Conservation (phyloP, 2,113 vertebrate genomes). For the Heterocephalus glaber region DNA sequence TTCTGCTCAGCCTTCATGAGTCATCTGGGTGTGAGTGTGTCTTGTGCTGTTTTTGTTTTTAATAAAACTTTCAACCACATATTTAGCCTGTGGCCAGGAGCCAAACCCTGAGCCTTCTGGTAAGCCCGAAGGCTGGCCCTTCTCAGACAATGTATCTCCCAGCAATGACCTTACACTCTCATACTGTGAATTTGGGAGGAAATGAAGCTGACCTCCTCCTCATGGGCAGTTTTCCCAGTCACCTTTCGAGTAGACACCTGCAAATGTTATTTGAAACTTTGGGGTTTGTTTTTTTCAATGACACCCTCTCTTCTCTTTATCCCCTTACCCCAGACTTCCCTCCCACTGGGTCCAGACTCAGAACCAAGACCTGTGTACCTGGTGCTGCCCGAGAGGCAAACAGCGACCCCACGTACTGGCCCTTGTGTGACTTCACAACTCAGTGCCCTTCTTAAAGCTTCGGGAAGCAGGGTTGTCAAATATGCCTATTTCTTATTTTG, state of each 20-base stretch:
- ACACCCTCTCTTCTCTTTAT: not conserved
- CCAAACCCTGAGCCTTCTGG: slow-evolving; percentile 71
- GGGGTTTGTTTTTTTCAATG: not conserved
- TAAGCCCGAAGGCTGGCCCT: slow-evolving; percentile 68
- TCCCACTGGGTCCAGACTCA: slow-evolving; percentile 70
- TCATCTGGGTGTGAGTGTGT: slow-evolving; percentile 34
- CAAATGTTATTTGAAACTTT: slow-evolving; percentile 63
- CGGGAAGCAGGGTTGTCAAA: slow-evolving; percentile 85
- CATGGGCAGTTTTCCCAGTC: slow-evolving; percentile 62
- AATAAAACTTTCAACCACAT: not conserved
- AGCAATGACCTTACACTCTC: slow-evolving; percentile 79
- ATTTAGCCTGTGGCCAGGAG: slow-evolving; percentile 52
- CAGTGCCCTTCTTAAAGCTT: slow-evolving; percentile 75
- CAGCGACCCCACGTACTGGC: slow-evolving; percentile 2
- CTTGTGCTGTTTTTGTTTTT: slow-evolving; percentile 43
- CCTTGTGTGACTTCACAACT: slow-evolving; percentile 64
- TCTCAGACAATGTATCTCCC: slow-evolving; percentile 75
- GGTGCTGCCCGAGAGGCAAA: slow-evolving; percentile 39
- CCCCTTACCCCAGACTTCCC: slow-evolving; percentile 47
- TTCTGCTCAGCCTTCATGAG: slow-evolving; percentile 45
- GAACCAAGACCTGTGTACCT: slow-evolving; percentile 46
- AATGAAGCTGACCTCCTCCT: slow-evolving; percentile 46
- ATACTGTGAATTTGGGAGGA: slow-evolving; percentile 85
- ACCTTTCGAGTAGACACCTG: slow-evolving; percentile 72
- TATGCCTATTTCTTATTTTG: slow-evolving; percentile 70